Base-by-base conservation (phyloP, 1,140 invertebrate genomes). In the Cyphomyrmex costatus region DNA sequence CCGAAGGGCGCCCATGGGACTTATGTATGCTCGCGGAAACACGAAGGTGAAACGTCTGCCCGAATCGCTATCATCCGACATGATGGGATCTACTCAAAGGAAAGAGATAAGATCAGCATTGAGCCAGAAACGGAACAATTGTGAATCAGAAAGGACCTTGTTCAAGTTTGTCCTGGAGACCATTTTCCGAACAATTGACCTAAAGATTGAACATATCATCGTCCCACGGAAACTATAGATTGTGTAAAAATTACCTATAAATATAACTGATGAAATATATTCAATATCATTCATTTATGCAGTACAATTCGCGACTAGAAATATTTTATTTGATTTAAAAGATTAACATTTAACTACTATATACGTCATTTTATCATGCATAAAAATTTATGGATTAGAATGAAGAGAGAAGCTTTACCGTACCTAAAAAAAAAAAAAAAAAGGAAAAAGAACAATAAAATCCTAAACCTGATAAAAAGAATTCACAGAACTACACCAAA, bases 1-100 rank as follows among this genome's bases (percentile, higher is more conserved):
- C n/a, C 70, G 65, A 68, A 88, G 78, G 63, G 16, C 19, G 46
- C 42, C 51, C 36, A 16, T 10, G 78, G 63, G 58, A 6, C 24
- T 65, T 78, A 33, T 65, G 12, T 78, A 33, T 65, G 12, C 42
- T 49, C 58, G 27, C 58, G 58, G 36, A 68, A 61, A 36, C 36
- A 21, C 68, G 10, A 49, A 65, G 16, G 53, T n/a, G 68, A 27
- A 58, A 42, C 49, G 33, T 68, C 42, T 27, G 65, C 12, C 21
- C 5, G 36, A 46, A 68, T 24, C 68, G 30, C 12, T 77, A 82
- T 87, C 71, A 24, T 46, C 24, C 66, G 10, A 33, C 46, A 51
- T 56, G 51, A 42, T 21, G 36, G 33, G 16, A 65, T 21, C 42
- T 36, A 14, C 30, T 68, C 36, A 49, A 68, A 68, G 46, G 16